Conservation (phyloP, 2,888 invertebrate species). For the Tetranychus truncatus region DNA sequence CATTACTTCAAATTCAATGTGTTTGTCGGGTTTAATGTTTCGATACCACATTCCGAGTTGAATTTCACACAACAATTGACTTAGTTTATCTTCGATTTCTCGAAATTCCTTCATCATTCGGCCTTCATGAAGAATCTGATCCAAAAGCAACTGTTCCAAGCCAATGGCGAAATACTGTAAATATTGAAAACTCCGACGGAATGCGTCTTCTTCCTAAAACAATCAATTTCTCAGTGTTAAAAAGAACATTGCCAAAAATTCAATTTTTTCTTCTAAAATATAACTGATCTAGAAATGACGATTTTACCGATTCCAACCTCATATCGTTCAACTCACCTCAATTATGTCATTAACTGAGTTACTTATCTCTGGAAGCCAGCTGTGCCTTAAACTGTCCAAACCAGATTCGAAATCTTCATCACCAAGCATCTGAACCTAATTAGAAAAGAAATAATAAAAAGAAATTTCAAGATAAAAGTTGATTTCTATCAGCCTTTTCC, state of each 20-base stretch:
- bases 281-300: too few species aligned
- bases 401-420: background rate
- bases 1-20: slow-evolving; percentile 33
- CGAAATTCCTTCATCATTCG: slow-evolving; percentile 40
- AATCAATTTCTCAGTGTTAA: background rate
- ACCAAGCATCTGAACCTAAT: background rate
- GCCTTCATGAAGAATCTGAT: slow-evolving; percentile 39
- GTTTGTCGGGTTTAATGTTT: slow-evolving; percentile 37
- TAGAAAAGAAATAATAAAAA: background rate
- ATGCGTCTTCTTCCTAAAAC: slow-evolving; percentile 22
- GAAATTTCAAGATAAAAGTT: background rate
- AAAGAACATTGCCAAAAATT: too few species aligned
- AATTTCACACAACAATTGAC: slow-evolving; percentile 48
- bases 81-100: slow-evolving; percentile 42
- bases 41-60: slow-evolving; percentile 42
- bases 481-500: too few species aligned
- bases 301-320: too few species aligned
- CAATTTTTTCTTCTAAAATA: too few species aligned
- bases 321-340: background rate
- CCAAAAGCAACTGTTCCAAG: slow-evolving; percentile 45
- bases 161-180: slow-evolving; percentile 53
- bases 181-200: slow-evolving; percentile 35
- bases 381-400: background rate
- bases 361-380: background rate
- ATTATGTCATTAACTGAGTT: background rate